Percentiles rank a stretch among this genome's conserved stretches.
Conservation (phyloP, 2,113 vertebrate species). For the Donacobius atricapilla region DNA sequence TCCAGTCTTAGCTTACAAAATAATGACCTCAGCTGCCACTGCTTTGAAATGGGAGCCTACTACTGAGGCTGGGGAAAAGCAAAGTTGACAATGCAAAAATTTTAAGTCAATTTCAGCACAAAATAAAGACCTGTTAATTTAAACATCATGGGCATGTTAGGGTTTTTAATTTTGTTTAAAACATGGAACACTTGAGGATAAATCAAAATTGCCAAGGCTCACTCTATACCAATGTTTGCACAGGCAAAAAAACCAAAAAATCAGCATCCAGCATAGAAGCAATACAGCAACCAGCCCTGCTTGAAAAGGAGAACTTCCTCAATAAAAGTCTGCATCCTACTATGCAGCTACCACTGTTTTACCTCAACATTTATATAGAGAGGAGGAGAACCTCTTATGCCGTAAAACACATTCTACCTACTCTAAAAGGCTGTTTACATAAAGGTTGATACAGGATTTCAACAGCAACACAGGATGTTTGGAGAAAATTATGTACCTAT, state of each 20-base stretch:
- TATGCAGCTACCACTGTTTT: not conserved
- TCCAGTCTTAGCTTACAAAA: not conserved
- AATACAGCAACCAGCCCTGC: not conserved
- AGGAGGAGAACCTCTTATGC: not conserved
- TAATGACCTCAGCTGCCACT: not conserved
- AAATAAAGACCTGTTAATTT: not conserved
- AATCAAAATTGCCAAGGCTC: not conserved
- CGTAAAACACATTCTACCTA: not conserved
- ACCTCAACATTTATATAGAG: fast-evolving
- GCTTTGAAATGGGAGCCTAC: not conserved
- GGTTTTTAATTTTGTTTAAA: not conserved
- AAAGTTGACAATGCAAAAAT: not conserved
- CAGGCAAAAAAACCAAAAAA: not conserved
- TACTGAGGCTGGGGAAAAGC: not conserved
- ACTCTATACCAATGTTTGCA: not conserved
- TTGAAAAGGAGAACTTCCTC: not conserved
- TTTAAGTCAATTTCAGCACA: not conserved
- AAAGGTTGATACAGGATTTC: not conserved
- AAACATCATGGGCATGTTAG: not conserved
- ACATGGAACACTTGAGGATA: not conserved
- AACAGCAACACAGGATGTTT: not conserved
- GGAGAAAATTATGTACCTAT: not conserved
- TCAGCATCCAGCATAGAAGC: not conserved
- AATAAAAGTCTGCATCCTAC: not conserved
- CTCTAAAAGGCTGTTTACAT: not conserved